These are phyloP conservation scores for Zygaena filipendulae DNA, from an alignment of 2,888 invertebrate genomes.

Conservation along the genomic window DNA sequence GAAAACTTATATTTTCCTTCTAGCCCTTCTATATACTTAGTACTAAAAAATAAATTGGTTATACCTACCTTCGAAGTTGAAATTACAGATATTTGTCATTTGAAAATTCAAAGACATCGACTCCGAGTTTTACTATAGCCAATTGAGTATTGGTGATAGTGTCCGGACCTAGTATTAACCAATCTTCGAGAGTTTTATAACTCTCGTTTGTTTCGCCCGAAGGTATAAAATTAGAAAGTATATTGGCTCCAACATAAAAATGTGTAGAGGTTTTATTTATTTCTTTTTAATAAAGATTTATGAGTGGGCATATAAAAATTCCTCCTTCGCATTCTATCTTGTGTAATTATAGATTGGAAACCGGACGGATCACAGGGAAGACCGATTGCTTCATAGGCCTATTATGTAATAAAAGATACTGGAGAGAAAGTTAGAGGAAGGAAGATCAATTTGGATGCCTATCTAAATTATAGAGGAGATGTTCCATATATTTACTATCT, in stretches of 20 bases:
- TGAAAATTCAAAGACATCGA: too few relatives aligned
- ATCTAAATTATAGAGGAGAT: conserved; percentile 21
- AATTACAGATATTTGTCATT: too few relatives aligned
- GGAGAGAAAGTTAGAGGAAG: conserved; percentile 36
- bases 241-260: conserved; percentile 25
- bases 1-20: too few relatives aligned
- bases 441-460: conserved; percentile 26
- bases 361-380: conserved; percentile 24
- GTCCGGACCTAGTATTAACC: conserved; percentile 25
- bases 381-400: conserved; percentile 23
- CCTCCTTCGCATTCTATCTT: conserved; percentile 36
- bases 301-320: conserved; percentile 30
- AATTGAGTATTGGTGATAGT: conserved; percentile 20
- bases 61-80: too few relatives aligned
- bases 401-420: conserved; percentile 28
- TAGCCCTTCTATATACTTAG: too few relatives aligned
- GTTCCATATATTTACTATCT: conserved; percentile 4
- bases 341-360: conserved; percentile 35
- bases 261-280: conserved; percentile 28
- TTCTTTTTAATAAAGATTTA: conserved; percentile 53
- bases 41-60: too few relatives aligned
- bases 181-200: conserved; percentile 41
- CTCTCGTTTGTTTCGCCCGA: conserved; percentile 48
- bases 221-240: conserved; percentile 63
- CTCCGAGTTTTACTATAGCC: conserved; percentile 11